Evolutionary conservation across 2,888 invertebrate species (phyloP).

Genomic region (Leptarthrus brevirostris): DNA sequence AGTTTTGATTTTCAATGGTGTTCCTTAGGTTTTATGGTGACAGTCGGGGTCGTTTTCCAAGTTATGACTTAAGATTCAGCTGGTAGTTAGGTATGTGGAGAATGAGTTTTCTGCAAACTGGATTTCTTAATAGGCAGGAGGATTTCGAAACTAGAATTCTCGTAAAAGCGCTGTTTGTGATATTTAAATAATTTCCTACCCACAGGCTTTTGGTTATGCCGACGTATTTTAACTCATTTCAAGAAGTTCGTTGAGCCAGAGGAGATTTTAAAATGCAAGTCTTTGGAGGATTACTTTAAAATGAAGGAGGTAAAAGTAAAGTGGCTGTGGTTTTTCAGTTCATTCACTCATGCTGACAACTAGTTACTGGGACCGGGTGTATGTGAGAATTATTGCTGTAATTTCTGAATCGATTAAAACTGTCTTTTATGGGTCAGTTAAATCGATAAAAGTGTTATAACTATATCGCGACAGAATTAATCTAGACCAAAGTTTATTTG

Average conservation of each 20-base stretch:
- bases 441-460: no score
- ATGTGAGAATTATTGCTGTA: no score
- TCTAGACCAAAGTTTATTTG: no score
- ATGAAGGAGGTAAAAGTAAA: background rate
- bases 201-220: background rate
- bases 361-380: background rate
- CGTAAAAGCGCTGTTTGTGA: constrained; percentile 23
- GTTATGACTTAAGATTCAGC: constrained; percentile 32
- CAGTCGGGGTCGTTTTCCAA: constrained; percentile 38
- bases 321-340: background rate
- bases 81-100: constrained; percentile 29
- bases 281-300: background rate
- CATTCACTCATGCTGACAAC: background rate
- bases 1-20: constrained; percentile 41
- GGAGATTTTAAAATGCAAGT: background rate
- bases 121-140: constrained; percentile 42
- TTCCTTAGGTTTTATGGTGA: constrained; percentile 38
- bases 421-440: no score
- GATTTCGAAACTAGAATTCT: constrained; percentile 40
- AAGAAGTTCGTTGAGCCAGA: constrained; percentile 6
- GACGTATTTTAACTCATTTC: background rate
- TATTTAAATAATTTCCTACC: background rate
- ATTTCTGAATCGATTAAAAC: no score
- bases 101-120: constrained; percentile 40
- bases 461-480: no score